These are phyloP conservation scores for Onychorhynchus coronatus DNA, from an alignment of 2,113 vertebrate genomes.

Conservation along the genomic window DNA sequence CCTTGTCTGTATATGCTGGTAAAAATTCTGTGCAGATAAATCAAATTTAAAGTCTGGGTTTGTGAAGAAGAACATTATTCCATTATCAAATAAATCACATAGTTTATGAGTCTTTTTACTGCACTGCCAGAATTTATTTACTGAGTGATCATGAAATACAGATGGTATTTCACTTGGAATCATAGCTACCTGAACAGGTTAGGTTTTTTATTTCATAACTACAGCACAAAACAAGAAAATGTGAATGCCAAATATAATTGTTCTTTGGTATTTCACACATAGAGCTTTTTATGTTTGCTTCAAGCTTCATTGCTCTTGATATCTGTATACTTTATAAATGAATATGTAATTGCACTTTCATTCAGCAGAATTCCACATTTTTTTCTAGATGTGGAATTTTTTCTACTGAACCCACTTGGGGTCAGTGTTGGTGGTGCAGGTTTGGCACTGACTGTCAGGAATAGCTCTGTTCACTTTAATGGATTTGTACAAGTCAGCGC, in stretches of 20 bases:
- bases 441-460: not conserved
- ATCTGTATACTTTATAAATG: not conserved
- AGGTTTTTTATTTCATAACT: not conserved
- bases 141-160: slow-evolving; percentile 29
- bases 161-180: slow-evolving; percentile 32
- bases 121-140: slow-evolving; percentile 52
- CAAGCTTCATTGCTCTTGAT: not conserved
- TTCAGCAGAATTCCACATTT: not conserved
- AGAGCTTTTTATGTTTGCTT: not conserved
- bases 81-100: slow-evolving; percentile 56
- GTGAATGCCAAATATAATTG: not conserved
- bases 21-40: slow-evolving; percentile 39
- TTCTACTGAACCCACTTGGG: not conserved
- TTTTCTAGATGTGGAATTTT: too few relatives aligned
- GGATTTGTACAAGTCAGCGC: not conserved
- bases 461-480: not conserved
- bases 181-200: not conserved
- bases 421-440: not conserved
- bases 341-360: not conserved
- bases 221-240: not conserved
- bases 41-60: slow-evolving; percentile 15
- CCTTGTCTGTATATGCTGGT: not conserved
- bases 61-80: slow-evolving; percentile 45
- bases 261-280: not conserved
- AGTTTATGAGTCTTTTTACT: slow-evolving; percentile 53